Percentiles rank a stretch among this genome's conserved stretches.
Evolutionary conservation across 2,797 vertebrate species (phyloP).

Genomic region (Rhabdophis nuchalis): DNA sequence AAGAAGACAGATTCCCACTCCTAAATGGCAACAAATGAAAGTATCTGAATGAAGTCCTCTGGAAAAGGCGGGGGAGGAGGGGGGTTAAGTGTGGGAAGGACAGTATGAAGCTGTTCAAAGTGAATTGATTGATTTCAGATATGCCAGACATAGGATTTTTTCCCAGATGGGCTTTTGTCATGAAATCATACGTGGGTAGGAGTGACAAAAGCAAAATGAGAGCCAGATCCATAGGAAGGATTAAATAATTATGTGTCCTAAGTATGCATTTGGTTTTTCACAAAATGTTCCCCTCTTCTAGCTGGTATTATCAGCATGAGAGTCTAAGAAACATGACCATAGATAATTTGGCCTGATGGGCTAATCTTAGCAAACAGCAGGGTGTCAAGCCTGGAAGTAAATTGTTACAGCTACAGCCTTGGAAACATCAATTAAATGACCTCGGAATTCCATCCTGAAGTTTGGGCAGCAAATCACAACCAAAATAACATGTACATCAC

Average conservation of each 20-base stretch:
- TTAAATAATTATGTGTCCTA: not conserved
- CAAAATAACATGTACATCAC: not conserved
- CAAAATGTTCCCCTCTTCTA: not conserved
- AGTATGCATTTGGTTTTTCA: not conserved
- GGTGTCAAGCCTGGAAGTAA: not conserved
- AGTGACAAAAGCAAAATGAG: not conserved
- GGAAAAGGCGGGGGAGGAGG: not conserved
- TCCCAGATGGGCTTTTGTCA: not conserved
- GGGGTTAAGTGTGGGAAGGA: not conserved
- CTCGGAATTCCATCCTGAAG: not conserved
- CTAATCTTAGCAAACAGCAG: not conserved
- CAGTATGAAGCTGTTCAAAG: not conserved
- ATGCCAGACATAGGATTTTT: not conserved
- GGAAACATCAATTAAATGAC: not conserved
- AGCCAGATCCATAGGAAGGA: not conserved
- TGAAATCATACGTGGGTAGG: not conserved
- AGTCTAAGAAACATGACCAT: not conserved
- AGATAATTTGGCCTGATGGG: not conserved
- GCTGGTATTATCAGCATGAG: not conserved
- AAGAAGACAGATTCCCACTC: not conserved
- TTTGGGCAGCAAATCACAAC: not conserved
- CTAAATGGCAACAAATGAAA: not conserved
- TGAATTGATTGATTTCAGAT: not conserved
- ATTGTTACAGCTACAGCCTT: not conserved
- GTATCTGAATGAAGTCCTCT: not conserved